Evolutionary conservation across 2,797 vertebrate genomes (phyloP).

Genomic region (Notamacropus eugenii): DNA sequence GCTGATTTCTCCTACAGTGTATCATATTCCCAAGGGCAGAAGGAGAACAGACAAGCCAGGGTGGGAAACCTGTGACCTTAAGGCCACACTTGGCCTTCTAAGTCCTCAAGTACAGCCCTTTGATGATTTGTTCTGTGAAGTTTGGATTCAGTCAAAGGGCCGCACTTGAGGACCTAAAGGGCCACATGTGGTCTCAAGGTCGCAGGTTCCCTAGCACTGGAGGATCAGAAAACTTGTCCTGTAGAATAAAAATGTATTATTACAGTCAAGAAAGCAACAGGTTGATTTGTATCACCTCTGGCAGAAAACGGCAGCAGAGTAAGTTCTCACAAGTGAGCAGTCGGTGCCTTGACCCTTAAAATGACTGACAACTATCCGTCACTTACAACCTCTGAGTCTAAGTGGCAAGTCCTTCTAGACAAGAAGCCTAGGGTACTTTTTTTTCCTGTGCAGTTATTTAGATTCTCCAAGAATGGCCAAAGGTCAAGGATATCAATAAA

Average conservation of each 20-base stretch:
- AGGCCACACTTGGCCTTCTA: too few relatives aligned
- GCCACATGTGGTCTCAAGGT: too few relatives aligned
- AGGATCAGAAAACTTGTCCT: conserved; percentile 54
- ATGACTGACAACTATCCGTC: conserved; percentile 13
- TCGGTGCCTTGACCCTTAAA: conserved; percentile 1
- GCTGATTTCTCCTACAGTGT: not conserved
- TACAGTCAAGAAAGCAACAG: conserved; percentile 61
- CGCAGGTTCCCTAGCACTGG: too few relatives aligned
- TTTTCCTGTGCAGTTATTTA: conserved; percentile 38
- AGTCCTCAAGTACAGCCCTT: too few relatives aligned
- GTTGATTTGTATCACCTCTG: conserved; percentile 57
- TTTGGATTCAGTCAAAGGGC: too few relatives aligned
- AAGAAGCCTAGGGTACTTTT: conserved; percentile 18
- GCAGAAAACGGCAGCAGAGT: conserved; percentile 56
- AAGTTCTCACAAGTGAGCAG: conserved; percentile 48
- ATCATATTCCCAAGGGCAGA: conserved; percentile 3
- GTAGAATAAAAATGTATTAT: conserved; percentile 22
- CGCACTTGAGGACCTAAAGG: too few relatives aligned
- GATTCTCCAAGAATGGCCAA: conserved; percentile 34
- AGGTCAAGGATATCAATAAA: conserved; percentile 6
- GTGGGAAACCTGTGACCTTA: too few relatives aligned
- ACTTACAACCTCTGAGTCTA: not conserved
- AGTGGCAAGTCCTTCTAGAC: not conserved
- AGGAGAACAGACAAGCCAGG: not conserved
- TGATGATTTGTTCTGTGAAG: too few relatives aligned